Evolutionary conservation across 2,113 vertebrate species (phyloP).

Genomic region (Syngnathus scovelli): DNA sequence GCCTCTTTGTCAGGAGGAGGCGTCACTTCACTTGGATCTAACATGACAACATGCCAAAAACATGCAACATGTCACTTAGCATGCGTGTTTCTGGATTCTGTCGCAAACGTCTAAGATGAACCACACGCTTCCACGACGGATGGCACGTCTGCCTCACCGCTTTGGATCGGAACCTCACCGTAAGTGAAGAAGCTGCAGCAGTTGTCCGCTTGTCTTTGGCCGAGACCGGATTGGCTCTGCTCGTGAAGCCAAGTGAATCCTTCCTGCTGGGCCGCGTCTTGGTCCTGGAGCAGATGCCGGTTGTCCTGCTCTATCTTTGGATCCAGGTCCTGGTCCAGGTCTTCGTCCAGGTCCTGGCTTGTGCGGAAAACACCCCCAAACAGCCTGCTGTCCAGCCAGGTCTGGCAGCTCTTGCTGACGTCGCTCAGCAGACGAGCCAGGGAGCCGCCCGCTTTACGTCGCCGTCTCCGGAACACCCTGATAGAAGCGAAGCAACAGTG

Average conservation of each 20-base stretch:
- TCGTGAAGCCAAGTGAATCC: constrained; percentile 26
- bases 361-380: constrained; percentile 55
- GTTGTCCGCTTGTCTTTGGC: constrained; percentile 41
- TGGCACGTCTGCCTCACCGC: neutral
- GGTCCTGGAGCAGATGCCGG: neutral
- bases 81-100: no score
- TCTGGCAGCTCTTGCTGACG: constrained; percentile 64
- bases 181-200: constrained; percentile 60
- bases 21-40: constrained; percentile 53
- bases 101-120: neutral
- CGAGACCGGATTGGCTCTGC: constrained; percentile 44
- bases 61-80: neutral
- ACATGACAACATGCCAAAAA: neutral
- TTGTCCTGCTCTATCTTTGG: neutral
- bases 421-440: constrained; percentile 68
- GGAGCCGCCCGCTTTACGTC: constrained; percentile 63
- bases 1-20: constrained; percentile 49
- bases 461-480: constrained; percentile 73
- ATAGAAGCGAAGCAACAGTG: neutral
- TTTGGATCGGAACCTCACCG: constrained; percentile 36
- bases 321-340: neutral
- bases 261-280: neutral
- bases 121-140: neutral
- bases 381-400: constrained; percentile 69
- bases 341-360: neutral